These are phyloP conservation scores for Siphlonurus alternatus DNA, from an alignment of 2,888 invertebrate genomes.

Conservation along the genomic window DNA sequence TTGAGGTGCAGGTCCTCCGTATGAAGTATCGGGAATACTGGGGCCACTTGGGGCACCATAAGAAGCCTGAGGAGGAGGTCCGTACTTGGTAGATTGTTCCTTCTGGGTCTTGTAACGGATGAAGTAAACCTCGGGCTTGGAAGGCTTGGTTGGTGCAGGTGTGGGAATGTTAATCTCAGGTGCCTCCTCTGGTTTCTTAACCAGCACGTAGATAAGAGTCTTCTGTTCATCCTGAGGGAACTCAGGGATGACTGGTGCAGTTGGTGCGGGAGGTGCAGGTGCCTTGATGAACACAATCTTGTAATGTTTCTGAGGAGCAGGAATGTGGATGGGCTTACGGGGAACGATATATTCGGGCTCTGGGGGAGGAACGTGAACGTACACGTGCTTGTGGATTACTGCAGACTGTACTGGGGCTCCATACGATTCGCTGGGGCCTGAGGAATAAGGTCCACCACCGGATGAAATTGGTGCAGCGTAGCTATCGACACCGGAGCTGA, in stretches of 20 bases:
- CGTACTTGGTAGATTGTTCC: constrained; percentile 1
- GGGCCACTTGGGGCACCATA: not conserved
- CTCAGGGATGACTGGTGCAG: constrained; percentile 30
- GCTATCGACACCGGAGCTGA: constrained; percentile 17
- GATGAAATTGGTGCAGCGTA: constrained; percentile 19
- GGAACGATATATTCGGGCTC: constrained; percentile 56
- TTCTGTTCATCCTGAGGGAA: constrained; percentile 79
- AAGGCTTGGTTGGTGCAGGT: constrained; percentile 66
- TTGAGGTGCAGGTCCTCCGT: not conserved
- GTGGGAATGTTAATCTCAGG: constrained; percentile 64
- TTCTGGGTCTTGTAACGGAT: constrained; percentile 71
- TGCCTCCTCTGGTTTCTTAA: constrained; percentile 75
- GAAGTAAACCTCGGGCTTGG: constrained; percentile 81
- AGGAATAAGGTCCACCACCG: constrained; percentile 21
- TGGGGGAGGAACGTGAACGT: constrained; percentile 79
- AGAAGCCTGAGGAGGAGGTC: not conserved
- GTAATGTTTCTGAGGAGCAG: constrained; percentile 53
- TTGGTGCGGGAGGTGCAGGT: constrained; percentile 32
- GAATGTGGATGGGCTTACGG: constrained; percentile 37
- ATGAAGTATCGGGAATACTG: not conserved
- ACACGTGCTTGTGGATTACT: constrained; percentile 76
- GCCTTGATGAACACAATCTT: constrained; percentile 72
- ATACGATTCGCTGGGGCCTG: constrained; percentile 5
- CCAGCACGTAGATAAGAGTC: constrained; percentile 72
- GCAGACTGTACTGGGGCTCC: constrained; percentile 45